phyloP scores from a whole-genome alignment of 2,797 vertebrate genomes.

The Dryobates pubescens region DNA sequence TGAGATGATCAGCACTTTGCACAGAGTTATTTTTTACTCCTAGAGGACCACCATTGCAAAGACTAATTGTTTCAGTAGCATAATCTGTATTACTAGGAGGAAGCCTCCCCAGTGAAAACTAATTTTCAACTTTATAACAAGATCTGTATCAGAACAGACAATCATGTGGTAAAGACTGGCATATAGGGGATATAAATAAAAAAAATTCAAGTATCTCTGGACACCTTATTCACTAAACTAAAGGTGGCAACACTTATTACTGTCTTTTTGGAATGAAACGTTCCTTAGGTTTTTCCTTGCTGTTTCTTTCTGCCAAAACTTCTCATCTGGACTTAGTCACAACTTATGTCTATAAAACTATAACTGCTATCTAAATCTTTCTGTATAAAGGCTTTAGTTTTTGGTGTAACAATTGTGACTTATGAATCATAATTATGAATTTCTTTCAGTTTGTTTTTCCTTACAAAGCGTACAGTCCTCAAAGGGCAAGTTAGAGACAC shows the following conservation, averaged over 20 bases:
- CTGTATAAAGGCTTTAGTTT: neutral
- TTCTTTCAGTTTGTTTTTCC: neutral
- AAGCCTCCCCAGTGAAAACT: neutral
- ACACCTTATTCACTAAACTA: neutral
- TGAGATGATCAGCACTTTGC: neutral
- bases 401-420: neutral
- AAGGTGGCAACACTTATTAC: neutral
- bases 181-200: neutral
- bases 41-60: neutral
- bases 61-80: neutral
- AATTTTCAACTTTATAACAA: neutral
- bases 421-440: neutral
- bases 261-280: neutral
- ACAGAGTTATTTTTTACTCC: too few relatives aligned
- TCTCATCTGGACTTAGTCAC: constrained; percentile 5
- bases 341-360: neutral
- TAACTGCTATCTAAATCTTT: neutral
- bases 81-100: neutral
- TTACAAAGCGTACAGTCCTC: neutral
- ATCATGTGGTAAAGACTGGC: neutral
- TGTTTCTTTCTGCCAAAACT: neutral
- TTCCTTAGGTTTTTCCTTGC: neutral
- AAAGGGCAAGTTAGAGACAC: neutral
- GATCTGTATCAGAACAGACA: neutral
- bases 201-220: neutral